Evolutionary conservation across 2,797 vertebrate genomes (phyloP), one percentile per base, ranked within the genome.

Genomic region (Gadopsis marmoratus): DNA sequence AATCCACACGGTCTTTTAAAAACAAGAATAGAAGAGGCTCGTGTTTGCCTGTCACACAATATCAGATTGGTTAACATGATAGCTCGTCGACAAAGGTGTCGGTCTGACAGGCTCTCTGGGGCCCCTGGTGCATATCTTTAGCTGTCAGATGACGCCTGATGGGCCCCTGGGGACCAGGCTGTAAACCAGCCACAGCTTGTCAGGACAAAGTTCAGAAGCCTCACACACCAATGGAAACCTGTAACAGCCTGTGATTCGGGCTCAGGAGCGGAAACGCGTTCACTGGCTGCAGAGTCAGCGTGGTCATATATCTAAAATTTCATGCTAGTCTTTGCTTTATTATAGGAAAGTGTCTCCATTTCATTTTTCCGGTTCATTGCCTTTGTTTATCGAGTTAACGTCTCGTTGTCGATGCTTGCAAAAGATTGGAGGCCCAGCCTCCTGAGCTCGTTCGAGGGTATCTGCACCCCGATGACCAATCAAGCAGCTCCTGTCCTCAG

Each of bases 371-470:
- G 19, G 13, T 67, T 58, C 61, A 21, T 11, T 59, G 51, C 17
- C 29, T 78, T 78, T 74, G 37, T 81, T 83, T 86, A 47, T 14
- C 2, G 45, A 75, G 23, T 58, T 37, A 58, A 70, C 39, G 31
- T 69, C 48, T 72, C 9, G 43, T 31, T 66, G 58, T 47, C 29
- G 21, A 26, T 65, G 60, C 43, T 37, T 69, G 54, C 29, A 45
- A 23, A 33, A 60, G 19, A 48, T 56, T 21, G 17, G 21, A 64
- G 47, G 39, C 7, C 17, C 0, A 0, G 35, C 37, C 59, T 74
- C 59, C 10, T 21, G 56, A 37, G 55, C 55, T 62, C 39, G 35
- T 77, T 70, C 54, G 23, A 48, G 21, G 6, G 17, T 2, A n/a
- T 68, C 45, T 13, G 23, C 11, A 19, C 58, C 45, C 59, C 35